A percentile compares a stretch with the other conserved stretches of the same genome.
phyloP scores from a whole-genome alignment of 2,888 invertebrate genomes.

The Limnephilus rhombicus region DNA sequence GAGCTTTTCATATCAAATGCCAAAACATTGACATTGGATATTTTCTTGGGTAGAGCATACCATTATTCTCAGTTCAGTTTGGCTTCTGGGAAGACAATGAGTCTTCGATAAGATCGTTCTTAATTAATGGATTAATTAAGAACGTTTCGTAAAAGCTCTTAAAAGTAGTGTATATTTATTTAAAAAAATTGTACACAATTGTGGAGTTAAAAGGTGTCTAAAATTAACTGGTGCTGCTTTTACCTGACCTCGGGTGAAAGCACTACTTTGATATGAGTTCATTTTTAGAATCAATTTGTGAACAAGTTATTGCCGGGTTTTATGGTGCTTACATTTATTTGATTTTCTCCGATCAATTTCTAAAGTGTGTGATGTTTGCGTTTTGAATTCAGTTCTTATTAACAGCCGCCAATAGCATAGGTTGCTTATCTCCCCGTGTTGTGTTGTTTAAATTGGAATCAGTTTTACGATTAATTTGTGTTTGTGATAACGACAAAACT shows the following conservation, averaged over 20 bases:
- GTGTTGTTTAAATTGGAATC: not conserved
- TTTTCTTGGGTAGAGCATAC: not conserved
- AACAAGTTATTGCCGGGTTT: not conserved
- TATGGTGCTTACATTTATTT: not conserved
- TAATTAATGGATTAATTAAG: not conserved
- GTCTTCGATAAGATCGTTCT: not conserved
- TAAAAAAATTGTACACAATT: not conserved
- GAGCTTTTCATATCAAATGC: not conserved
- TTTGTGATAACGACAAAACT: not conserved
- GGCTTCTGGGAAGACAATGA: not conserved
- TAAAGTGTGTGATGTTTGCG: not conserved
- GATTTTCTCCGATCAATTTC: not conserved
- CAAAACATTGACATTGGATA: conserved; percentile 43
- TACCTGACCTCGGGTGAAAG: not conserved
- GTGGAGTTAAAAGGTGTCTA: no score
- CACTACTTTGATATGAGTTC: not conserved
- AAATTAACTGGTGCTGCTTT: not conserved
- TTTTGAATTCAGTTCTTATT: not conserved
- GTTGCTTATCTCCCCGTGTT: not conserved
- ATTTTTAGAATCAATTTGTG: not conserved
- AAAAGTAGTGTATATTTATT: not conserved
- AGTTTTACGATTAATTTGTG: not conserved
- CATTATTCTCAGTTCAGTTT: not conserved
- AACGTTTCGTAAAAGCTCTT: not conserved
- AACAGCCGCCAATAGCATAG: not conserved